These are phyloP conservation scores for Amphiprion ocellaris DNA, from an alignment of 2,113 vertebrate species.

Conservation along the genomic window DNA sequence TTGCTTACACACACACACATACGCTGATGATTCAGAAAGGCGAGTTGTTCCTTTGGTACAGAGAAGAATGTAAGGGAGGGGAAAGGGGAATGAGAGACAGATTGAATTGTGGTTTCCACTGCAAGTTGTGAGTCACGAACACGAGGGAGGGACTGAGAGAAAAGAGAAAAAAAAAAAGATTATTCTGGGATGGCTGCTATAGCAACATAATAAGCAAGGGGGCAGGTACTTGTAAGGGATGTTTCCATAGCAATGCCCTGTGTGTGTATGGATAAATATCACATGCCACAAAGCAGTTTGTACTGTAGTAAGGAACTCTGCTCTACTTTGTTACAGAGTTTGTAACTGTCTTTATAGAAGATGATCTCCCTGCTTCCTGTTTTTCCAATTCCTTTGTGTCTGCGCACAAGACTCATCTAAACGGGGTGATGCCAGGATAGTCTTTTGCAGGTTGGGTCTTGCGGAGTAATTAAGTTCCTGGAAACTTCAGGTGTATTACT, in stretches of 20 bases:
- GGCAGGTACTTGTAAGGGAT: slow-evolving; percentile 77
- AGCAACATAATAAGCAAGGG: slow-evolving; percentile 87
- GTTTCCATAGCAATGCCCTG: slow-evolving; percentile 84
- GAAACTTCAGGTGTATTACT: slow-evolving; percentile 14
- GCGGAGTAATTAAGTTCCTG: slow-evolving; percentile 4
- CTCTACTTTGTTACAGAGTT: slow-evolving; percentile 45
- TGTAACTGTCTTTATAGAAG: slow-evolving; percentile 10
- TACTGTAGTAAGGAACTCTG: slow-evolving; percentile 58
- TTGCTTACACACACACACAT: slow-evolving; percentile 27
- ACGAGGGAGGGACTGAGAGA: slow-evolving; percentile 79
- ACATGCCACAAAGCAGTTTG: slow-evolving; percentile 72
- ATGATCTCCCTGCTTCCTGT: neutral
- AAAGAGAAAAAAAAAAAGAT: slow-evolving; percentile 64
- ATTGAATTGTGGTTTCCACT: slow-evolving; percentile 87
- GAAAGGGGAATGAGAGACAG: slow-evolving; percentile 81
- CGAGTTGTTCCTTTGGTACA: slow-evolving; percentile 68
- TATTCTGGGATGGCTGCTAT: slow-evolving; percentile 88
- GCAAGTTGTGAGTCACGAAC: slow-evolving; percentile 85
- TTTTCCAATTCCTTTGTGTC: slow-evolving; percentile 17
- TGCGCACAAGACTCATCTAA: slow-evolving; percentile 6
- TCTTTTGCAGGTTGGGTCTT: slow-evolving; percentile 65
- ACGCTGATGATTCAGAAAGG: slow-evolving; percentile 72
- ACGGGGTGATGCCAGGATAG: slow-evolving; percentile 10
- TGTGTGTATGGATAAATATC: slow-evolving; percentile 84
- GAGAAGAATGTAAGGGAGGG: slow-evolving; percentile 70